These are phyloP conservation scores for Callitettix versicolor DNA, from an alignment of 1,140 invertebrate genomes.

Conservation along the genomic window DNA sequence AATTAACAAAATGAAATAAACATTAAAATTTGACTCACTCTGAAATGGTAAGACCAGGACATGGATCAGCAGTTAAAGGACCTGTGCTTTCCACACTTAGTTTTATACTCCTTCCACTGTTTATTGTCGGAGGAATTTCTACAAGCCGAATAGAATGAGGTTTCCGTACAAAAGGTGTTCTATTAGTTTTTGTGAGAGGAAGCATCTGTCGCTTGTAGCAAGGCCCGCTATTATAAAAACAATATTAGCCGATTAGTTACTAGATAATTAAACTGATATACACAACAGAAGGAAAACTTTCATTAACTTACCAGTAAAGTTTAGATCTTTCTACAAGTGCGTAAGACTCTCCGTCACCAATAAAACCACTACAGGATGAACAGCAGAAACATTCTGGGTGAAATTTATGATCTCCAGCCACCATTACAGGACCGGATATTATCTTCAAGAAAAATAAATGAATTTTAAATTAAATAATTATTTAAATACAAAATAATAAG, in stretches of 20 bases:
- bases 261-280: not conserved
- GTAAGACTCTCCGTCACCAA: slow-evolving; percentile 86
- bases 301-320: slow-evolving; percentile 61
- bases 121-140: slow-evolving; percentile 52
- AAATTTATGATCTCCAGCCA: slow-evolving; percentile 87
- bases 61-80: slow-evolving; percentile 23
- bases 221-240: slow-evolving; percentile 25
- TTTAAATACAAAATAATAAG: not conserved
- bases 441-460: slow-evolving; percentile 36
- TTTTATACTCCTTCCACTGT: slow-evolving; percentile 45
- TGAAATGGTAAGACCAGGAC: slow-evolving; percentile 40
- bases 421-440: slow-evolving; percentile 88
- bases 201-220: slow-evolving; percentile 43
- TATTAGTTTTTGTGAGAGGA: slow-evolving; percentile 43
- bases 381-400: slow-evolving; percentile 93
- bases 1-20: too few species aligned
- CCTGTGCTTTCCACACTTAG: slow-evolving; percentile 42
- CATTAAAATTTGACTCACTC: slow-evolving; percentile 40
- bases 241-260: not conserved
- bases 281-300: too few species aligned
- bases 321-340: slow-evolving; percentile 79
- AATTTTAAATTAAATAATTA: not conserved
- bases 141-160: slow-evolving; percentile 71
- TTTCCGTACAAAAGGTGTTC: slow-evolving; percentile 42
- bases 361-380: slow-evolving; percentile 64